These are phyloP conservation scores for Artibeus lituratus DNA, from an alignment of 2,797 vertebrate genomes.

Conservation along the genomic window DNA sequence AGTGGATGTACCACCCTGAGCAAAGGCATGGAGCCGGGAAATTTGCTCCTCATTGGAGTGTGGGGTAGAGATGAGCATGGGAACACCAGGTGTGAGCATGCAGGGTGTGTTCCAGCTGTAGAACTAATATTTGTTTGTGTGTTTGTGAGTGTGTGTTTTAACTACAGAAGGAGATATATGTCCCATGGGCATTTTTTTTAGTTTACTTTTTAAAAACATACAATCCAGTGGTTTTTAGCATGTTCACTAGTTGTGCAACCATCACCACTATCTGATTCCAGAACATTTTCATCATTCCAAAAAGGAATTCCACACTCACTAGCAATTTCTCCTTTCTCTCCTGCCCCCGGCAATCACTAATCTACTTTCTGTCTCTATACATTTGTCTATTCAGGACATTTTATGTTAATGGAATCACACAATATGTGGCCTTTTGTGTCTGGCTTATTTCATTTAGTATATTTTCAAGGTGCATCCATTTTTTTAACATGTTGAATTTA, in stretches of 20 bases:
- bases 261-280: not conserved
- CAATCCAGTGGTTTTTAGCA: not conserved
- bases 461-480: not conserved
- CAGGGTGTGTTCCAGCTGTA: not conserved
- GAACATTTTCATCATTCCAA: not conserved
- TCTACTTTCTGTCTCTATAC: not conserved
- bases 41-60: not conserved
- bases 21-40: not conserved
- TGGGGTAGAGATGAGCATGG: not conserved
- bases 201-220: not conserved
- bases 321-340: not conserved
- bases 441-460: not conserved
- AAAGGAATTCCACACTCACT: not conserved
- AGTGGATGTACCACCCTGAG: not conserved
- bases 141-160: not conserved
- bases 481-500: not conserved
- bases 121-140: not conserved
- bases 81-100: fast-evolving
- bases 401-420: not conserved
- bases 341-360: not conserved
- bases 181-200: not conserved
- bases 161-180: not conserved
- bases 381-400: not conserved
- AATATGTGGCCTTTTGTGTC: not conserved
- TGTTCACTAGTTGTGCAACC: not conserved